Percentiles rank a stretch among this genome's conserved stretches.
Evolutionary conservation across 2,888 invertebrate species (phyloP).

Genomic region (Nemotelus pantherinus): DNA sequence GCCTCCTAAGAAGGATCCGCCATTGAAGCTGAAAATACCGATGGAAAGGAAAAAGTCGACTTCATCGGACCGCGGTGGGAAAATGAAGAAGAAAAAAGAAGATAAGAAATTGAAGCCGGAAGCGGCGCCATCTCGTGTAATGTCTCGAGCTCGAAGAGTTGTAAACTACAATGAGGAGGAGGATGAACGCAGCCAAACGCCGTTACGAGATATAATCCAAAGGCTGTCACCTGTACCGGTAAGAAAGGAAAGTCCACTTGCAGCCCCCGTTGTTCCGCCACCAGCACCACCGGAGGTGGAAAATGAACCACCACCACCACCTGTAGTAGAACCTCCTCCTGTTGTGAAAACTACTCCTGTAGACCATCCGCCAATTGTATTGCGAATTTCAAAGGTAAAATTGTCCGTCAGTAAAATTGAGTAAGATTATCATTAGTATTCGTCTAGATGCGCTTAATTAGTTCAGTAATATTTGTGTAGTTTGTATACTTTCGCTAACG

Average conservation of each 20-base stretch:
- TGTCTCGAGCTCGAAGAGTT: conserved; percentile 69
- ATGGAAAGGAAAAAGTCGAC: conserved; percentile 60
- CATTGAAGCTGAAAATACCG: conserved; percentile 62
- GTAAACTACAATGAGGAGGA: conserved; percentile 73
- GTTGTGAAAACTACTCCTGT: conserved; percentile 58
- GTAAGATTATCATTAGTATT: too few relatives aligned
- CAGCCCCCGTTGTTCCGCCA: conserved; percentile 3
- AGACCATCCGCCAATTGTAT: conserved; percentile 82
- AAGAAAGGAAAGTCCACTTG: conserved; percentile 26
- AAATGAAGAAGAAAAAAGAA: conserved; percentile 59
- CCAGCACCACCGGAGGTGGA: conserved; percentile 6
- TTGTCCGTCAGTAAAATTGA: not conserved
- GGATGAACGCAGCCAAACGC: conserved; percentile 62
- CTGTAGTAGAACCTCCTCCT: conserved; percentile 54
- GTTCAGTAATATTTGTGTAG: too few relatives aligned
- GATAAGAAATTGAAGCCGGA: conserved; percentile 62
- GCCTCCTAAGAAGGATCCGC: conserved; percentile 49
- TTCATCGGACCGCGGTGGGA: conserved; percentile 42
- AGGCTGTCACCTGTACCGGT: conserved; percentile 38
- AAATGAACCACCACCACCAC: conserved; percentile 42
- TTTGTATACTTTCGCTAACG: too few relatives aligned
- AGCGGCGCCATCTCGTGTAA: conserved; percentile 60
- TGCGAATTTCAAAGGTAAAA: conserved; percentile 82
- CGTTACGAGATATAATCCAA: conserved; percentile 58
- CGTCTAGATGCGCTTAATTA: too few relatives aligned